Percentiles rank a stretch among this genome's conserved stretches.
Conservation (phyloP, 1,140 invertebrate genomes). For the Drosophila parabipectinata region DNA sequence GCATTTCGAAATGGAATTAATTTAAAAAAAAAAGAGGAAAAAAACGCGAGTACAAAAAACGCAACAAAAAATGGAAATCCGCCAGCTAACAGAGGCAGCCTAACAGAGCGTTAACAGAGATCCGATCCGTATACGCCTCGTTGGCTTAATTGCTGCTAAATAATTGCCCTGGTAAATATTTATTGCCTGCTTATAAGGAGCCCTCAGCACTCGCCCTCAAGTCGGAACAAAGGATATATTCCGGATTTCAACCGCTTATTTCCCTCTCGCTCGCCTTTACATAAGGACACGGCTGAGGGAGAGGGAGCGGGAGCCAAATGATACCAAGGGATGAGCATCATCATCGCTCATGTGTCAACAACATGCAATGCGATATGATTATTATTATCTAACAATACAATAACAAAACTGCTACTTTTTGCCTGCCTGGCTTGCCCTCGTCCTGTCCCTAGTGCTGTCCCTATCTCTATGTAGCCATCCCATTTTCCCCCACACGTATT, state of each 20-base stretch:
- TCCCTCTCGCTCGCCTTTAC: constrained; percentile 8
- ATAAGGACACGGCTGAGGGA: neutral
- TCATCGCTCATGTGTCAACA: constrained; percentile 82
- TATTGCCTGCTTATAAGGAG: constrained; percentile 59
- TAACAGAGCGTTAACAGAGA: constrained; percentile 25
- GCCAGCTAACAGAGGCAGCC: neutral
- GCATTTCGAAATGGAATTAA: constrained; percentile 67
- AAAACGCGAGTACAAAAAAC: neutral
- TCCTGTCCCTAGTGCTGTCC: constrained; percentile 5
- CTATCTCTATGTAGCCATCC: neutral
- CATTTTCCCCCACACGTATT: constrained; percentile 9
- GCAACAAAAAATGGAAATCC: neutral
- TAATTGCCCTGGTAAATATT: constrained; percentile 66
- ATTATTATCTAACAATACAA: constrained; percentile 82
- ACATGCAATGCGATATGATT: constrained; percentile 82
- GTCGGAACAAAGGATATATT: constrained; percentile 11
- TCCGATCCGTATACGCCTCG: constrained; percentile 18
- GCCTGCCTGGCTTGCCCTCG: constrained; percentile 46
- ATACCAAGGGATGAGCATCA: constrained; percentile 64
- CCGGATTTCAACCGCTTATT: neutral
- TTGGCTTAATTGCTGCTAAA: constrained; percentile 61
- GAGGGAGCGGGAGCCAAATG: constrained; percentile 16
- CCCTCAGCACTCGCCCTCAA: constrained; percentile 25
- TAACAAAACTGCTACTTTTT: constrained; percentile 80
- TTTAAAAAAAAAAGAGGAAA: constrained; percentile 29